Evolutionary conservation across 30 jellyfish, hydroid and myxozoan genomes (phyloP).

Genomic region (Chrysaora quinquecirrha): DNA sequence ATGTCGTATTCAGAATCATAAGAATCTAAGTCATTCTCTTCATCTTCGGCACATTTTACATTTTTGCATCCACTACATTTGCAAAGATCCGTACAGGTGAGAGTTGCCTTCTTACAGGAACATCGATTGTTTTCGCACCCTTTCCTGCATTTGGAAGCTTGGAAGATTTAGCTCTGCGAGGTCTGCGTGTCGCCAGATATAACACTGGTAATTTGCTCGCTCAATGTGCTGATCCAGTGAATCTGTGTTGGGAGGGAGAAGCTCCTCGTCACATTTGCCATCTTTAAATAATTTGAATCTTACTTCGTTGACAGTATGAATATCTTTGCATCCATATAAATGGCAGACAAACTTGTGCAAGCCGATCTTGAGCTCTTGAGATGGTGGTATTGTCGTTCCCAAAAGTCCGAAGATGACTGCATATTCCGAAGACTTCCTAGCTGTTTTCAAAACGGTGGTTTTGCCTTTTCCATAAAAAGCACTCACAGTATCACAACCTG

Average conservation of each 20-base stretch:
- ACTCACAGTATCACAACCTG: conserved; percentile 65
- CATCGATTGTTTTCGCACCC: conserved; percentile 71
- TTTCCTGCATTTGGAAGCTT: conserved; percentile 39
- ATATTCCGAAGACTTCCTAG: conserved; percentile 30
- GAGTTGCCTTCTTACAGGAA: conserved; percentile 47
- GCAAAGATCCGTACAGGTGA: conserved; percentile 60
- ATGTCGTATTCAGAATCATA: conserved; percentile 19
- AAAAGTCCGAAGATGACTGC: conserved; percentile 15
- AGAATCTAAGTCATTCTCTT: conserved; percentile 26
- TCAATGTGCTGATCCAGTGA: conserved; percentile 35
- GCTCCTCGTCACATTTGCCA: conserved; percentile 68
- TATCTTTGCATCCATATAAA: conserved; percentile 43
- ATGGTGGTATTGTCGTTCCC: conserved; percentile 20
- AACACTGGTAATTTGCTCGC: conserved; percentile 68
- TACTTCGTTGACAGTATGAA: conserved; percentile 24
- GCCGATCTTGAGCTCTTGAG: conserved; percentile 4
- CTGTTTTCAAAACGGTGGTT: conserved; percentile 34
- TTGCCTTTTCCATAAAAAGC: conserved; percentile 37
- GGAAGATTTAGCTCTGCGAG: conserved; percentile 38
- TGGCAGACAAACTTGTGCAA: conserved; percentile 38
- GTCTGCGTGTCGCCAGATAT: conserved; percentile 70
- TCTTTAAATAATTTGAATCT: conserved; percentile 36
- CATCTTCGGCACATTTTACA: background rate
- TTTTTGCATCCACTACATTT: conserved; percentile 59
- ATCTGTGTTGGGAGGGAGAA: conserved; percentile 67